Percentiles rank a stretch among this genome's conserved stretches.
These are phyloP conservation scores for Dendrolimus houi DNA, from an alignment of 2,888 invertebrate genomes.

Conservation along the genomic window DNA sequence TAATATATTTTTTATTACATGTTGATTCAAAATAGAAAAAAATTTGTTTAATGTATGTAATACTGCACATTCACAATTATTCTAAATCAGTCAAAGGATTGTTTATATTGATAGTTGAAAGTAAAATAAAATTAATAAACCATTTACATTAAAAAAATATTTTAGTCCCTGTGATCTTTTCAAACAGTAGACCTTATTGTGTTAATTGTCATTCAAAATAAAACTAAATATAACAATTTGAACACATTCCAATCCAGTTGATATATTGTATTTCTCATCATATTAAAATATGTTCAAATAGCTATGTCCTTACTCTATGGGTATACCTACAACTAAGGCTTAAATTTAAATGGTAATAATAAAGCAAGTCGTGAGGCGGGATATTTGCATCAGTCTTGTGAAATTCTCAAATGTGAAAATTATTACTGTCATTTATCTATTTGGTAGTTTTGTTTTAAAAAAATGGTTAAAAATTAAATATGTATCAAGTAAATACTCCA, in stretches of 20 bases:
- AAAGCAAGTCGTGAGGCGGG: slow-evolving; percentile 77
- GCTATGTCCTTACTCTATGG: slow-evolving; percentile 45
- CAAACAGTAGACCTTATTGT: slow-evolving; percentile 17
- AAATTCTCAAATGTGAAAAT: slow-evolving; percentile 72
- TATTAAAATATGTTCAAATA: slow-evolving; percentile 45
- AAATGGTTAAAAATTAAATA: slow-evolving; percentile 36
- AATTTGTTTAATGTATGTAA: slow-evolving; percentile 57
- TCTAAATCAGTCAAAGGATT: slow-evolving; percentile 70
- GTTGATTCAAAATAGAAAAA: slow-evolving; percentile 56
- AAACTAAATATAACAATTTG: slow-evolving; percentile 36
- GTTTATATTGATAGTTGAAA: slow-evolving; percentile 44
- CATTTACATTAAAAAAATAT: not conserved
- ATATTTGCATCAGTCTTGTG: slow-evolving; percentile 77
- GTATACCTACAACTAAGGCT: slow-evolving; percentile 60
- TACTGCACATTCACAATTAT: slow-evolving; percentile 67
- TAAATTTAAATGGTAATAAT: slow-evolving; percentile 74
- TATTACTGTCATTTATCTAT: slow-evolving; percentile 67
- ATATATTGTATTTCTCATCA: slow-evolving; percentile 12
- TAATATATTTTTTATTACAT: slow-evolving; percentile 57
- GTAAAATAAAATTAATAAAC: slow-evolving; percentile 22
- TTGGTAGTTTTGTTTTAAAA: slow-evolving; percentile 68
- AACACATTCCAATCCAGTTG: slow-evolving; percentile 33
- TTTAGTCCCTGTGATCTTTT: slow-evolving; percentile 19
- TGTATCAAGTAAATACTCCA: slow-evolving; percentile 25
- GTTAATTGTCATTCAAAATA: slow-evolving; percentile 23